These are phyloP conservation scores for Nephrotoma appendiculata DNA, from an alignment of 2,888 invertebrate genomes.

Conservation along the genomic window DNA sequence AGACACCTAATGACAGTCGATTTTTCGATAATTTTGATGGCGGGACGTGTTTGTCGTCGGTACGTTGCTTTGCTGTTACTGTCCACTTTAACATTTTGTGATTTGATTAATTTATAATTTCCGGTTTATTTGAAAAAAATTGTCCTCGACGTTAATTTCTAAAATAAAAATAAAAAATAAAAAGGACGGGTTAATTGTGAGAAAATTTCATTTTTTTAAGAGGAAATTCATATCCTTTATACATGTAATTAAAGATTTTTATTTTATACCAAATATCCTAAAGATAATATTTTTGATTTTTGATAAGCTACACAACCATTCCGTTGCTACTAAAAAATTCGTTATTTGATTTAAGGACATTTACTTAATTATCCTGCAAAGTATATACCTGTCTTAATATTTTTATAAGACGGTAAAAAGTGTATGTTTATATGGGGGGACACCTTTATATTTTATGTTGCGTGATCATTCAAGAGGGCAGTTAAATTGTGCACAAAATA, in stretches of 20 bases:
- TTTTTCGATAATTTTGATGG: conserved; percentile 15
- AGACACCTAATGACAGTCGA: neutral
- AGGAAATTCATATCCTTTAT: neutral
- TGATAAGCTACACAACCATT: neutral
- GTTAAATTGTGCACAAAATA: neutral
- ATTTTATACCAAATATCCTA: neutral
- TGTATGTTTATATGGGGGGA: neutral
- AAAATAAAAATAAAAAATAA: neutral
- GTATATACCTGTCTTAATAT: neutral
- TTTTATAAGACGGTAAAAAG: neutral
- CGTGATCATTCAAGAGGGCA: neutral
- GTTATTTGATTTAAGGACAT: neutral
- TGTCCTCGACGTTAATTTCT: neutral
- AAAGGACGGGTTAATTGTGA: neutral
- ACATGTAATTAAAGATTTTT: neutral
- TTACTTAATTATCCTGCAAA: neutral
- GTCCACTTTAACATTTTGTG: conserved; percentile 28
- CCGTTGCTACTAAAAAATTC: neutral
- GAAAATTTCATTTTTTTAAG: neutral
- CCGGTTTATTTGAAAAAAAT: neutral
- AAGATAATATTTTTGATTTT: neutral
- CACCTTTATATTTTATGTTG: neutral
- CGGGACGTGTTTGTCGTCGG: neutral
- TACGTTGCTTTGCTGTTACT: conserved; percentile 20
- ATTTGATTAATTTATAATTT: neutral